Conservation (phyloP, 1,140 invertebrate genomes). For the Ectropis grisescens region DNA sequence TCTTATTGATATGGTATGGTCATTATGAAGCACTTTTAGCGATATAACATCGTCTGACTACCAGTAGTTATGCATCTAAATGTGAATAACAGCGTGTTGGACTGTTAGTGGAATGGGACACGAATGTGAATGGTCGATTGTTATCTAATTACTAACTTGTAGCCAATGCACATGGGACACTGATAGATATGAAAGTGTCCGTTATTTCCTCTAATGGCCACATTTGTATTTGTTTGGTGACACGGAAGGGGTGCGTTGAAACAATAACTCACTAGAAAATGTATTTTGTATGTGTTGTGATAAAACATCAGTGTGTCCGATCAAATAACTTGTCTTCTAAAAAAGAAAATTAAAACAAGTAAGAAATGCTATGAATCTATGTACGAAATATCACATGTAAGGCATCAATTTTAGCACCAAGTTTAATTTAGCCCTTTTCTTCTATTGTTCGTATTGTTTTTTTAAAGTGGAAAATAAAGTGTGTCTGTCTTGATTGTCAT, state of each 20-base stretch:
- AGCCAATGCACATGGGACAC: constrained; percentile 33
- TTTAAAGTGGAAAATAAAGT: too few relatives aligned
- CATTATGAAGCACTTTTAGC: constrained; percentile 7
- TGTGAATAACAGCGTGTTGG: too few relatives aligned
- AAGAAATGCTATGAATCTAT: too few relatives aligned
- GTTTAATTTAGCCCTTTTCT: too few relatives aligned
- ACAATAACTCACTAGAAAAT: constrained; percentile 4
- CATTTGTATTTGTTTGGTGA: constrained; percentile 18
- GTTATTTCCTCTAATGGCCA: constrained; percentile 29
- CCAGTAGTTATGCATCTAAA: constrained; percentile 5
- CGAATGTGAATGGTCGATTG: constrained; percentile 40
- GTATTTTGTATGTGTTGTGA: constrained; percentile 1
- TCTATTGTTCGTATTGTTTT: too few relatives aligned
- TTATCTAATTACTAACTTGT: constrained; percentile 58
- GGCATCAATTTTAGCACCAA: too few relatives aligned
- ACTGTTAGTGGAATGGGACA: constrained; percentile 41
- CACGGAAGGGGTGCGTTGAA: constrained; percentile 7
- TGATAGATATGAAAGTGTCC: constrained; percentile 12
- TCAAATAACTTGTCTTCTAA: too few relatives aligned
- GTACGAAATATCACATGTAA: too few relatives aligned
- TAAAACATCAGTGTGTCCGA: too few relatives aligned
- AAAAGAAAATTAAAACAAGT: too few relatives aligned
- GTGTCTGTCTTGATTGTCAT: too few relatives aligned
- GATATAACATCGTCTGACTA: constrained; percentile 36
- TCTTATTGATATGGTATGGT: constrained; percentile 2